These are phyloP conservation scores for Mythimna vitellina DNA, from an alignment of 2,888 invertebrate species.

Conservation along the genomic window DNA sequence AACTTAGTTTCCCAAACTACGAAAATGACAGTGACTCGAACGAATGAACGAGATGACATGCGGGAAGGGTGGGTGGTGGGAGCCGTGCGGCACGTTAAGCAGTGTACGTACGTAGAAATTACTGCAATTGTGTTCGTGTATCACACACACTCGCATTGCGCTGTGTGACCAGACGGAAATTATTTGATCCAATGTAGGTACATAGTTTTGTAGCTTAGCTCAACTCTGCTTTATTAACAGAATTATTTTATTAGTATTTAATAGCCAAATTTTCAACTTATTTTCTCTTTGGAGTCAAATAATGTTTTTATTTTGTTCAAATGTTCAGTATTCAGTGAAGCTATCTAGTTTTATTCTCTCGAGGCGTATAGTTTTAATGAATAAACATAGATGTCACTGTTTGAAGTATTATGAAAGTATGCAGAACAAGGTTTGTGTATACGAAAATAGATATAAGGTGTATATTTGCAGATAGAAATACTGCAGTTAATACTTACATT, in stretches of 20 bases:
- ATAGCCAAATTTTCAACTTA: not conserved
- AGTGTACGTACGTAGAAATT: constrained; percentile 14
- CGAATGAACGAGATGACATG: constrained; percentile 52
- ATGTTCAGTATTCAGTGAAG: not conserved
- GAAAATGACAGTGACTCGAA: constrained; percentile 61
- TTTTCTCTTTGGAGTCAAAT: not conserved
- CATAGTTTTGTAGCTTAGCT: not conserved
- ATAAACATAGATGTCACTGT: constrained; percentile 33
- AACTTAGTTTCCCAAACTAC: constrained; percentile 69
- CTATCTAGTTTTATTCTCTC: not conserved
- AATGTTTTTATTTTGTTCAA: not conserved
- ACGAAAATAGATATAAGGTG: not conserved
- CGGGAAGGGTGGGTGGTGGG: constrained; percentile 33
- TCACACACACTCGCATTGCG: constrained; percentile 6
- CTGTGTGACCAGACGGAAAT: constrained; percentile 46
- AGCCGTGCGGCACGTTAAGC: constrained; percentile 25
- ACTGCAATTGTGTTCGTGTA: constrained; percentile 3
- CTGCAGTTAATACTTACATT: constrained; percentile 81
- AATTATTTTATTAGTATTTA: not conserved
- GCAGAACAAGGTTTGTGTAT: not conserved
- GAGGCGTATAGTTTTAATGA: not conserved
- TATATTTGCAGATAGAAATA: not conserved
- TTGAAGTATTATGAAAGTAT: not conserved
- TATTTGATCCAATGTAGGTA: not conserved
- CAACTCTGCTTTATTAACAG: not conserved